Evolutionary conservation across 2,797 vertebrate species (phyloP).

Genomic region (Sebastes goodei): DNA sequence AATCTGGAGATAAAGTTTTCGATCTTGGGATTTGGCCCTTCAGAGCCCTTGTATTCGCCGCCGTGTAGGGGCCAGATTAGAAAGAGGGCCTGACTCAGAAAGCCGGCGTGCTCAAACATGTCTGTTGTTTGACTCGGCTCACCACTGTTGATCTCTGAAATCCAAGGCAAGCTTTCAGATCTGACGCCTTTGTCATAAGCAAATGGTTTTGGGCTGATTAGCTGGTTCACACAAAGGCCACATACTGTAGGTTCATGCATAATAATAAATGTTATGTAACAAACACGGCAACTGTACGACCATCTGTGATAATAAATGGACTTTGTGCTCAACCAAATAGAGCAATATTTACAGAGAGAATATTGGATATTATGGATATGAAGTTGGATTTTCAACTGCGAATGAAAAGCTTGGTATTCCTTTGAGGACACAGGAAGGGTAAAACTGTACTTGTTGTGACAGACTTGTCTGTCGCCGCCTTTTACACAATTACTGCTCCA

Average conservation of each 20-base stretch:
- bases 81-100: slow-evolving; percentile 31
- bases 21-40: slow-evolving; percentile 58
- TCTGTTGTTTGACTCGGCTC: slow-evolving; percentile 63
- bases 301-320: neutral
- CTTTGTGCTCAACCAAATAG: neutral
- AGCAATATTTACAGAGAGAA: neutral
- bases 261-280: neutral
- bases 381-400: slow-evolving; percentile 22
- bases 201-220: slow-evolving; percentile 48
- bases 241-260: neutral
- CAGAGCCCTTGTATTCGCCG: slow-evolving; percentile 33
- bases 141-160: slow-evolving; percentile 36
- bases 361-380: neutral
- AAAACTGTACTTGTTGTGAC: slow-evolving; percentile 59
- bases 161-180: slow-evolving; percentile 35
- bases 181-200: slow-evolving; percentile 27
- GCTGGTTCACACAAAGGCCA: slow-evolving; percentile 18
- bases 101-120: slow-evolving; percentile 42
- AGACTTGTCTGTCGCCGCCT: slow-evolving; percentile 45
- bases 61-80: slow-evolving; percentile 51
- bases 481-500: slow-evolving; percentile 64
- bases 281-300: neutral
- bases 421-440: slow-evolving; percentile 45
- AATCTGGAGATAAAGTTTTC: slow-evolving; percentile 61
- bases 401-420: slow-evolving; percentile 35